Conservation (phyloP, 2,888 invertebrate genomes). For the Leptinotarsa peninsularis region DNA sequence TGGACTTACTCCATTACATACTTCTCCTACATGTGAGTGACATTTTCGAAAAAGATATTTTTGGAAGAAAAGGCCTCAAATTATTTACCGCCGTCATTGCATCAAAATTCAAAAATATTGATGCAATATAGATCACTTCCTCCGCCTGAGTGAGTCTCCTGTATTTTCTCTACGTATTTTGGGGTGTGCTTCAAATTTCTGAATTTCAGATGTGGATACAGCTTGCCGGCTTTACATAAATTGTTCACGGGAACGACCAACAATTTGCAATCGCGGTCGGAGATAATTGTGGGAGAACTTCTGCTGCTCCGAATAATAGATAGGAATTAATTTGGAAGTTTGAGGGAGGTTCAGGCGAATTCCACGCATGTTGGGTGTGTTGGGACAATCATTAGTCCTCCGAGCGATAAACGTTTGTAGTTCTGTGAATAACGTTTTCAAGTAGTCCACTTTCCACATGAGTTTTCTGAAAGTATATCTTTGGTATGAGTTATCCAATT, state of each 20-base stretch:
- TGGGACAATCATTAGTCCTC: neutral
- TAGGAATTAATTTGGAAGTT: constrained; percentile 15
- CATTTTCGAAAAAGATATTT: too few species aligned
- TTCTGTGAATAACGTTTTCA: too few species aligned
- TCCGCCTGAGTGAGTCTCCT: accelerated
- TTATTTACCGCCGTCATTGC: too few species aligned
- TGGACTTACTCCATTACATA: too few species aligned
- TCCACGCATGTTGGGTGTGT: constrained; percentile 6
- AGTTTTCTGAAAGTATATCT: too few species aligned
- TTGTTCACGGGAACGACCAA: neutral
- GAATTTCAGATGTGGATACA: neutral
- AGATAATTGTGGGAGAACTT: constrained; percentile 5
- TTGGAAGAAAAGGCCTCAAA: too few species aligned
- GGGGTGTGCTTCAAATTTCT: constrained; percentile 4
- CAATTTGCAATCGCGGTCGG: constrained; percentile 10
- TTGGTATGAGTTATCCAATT: too few species aligned
- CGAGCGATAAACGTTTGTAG: too few species aligned
- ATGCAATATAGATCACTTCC: too few species aligned
- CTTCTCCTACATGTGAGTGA: too few species aligned
- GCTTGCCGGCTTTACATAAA: constrained; percentile 9
- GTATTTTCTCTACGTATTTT: neutral
- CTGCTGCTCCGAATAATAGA: constrained; percentile 13
- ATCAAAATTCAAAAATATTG: too few species aligned
- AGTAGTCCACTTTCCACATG: too few species aligned
- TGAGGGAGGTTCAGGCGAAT: neutral